These are phyloP conservation scores for Cydia strobilella DNA, from an alignment of 1,140 invertebrate genomes.

Conservation along the genomic window DNA sequence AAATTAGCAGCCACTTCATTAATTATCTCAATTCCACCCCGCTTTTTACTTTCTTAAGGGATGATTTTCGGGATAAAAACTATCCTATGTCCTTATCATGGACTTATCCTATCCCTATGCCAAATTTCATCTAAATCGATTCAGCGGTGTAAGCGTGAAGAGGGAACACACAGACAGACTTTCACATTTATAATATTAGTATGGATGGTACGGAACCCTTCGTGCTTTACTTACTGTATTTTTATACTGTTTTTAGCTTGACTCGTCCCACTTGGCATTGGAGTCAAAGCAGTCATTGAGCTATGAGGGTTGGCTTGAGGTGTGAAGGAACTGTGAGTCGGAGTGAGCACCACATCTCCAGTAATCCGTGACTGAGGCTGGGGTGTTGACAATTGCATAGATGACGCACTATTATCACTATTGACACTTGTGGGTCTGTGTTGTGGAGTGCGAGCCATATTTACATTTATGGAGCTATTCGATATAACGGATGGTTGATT, in stretches of 20 bases:
- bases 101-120: too few species aligned
- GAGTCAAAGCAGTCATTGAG: conserved; percentile 68
- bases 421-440: conserved; percentile 12
- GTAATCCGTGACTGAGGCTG: conserved; percentile 52
- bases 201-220: too few species aligned
- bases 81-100: too few species aligned
- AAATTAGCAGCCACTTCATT: too few species aligned
- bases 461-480: background rate
- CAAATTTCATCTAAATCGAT: too few species aligned
- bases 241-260: conserved; percentile 78
- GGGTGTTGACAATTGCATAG: conserved; percentile 1
- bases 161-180: too few species aligned
- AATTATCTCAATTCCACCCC: too few species aligned
- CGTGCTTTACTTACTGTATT: conserved; percentile 79
- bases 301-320: conserved; percentile 73
- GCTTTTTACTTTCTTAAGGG: too few species aligned
- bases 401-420: conserved; percentile 14
- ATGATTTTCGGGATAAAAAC: too few species aligned
- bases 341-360: conserved; percentile 66
- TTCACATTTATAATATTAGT: too few species aligned
- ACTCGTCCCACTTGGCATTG: conserved; percentile 72
- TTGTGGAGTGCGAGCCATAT: conserved; percentile 2
- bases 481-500: background rate
- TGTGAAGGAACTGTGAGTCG: conserved; percentile 62
- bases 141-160: too few species aligned